These are phyloP conservation scores for Brienomyrus brachyistius DNA, from an alignment of 2,113 vertebrate species.

Conservation along the genomic window DNA sequence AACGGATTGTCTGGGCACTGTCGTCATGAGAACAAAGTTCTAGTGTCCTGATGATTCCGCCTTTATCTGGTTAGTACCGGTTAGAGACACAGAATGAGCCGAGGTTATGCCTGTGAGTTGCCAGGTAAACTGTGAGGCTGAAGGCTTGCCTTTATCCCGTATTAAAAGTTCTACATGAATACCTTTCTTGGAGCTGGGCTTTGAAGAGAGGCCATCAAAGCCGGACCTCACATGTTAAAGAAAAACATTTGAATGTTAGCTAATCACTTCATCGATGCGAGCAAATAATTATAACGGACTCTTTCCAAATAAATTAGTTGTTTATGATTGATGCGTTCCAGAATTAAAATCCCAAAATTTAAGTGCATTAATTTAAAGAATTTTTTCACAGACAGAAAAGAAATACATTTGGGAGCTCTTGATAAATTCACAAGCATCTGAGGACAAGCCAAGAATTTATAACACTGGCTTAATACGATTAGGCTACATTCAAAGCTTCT, in stretches of 20 bases:
- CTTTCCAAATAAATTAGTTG: neutral
- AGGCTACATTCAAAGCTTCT: neutral
- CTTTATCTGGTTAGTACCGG: neutral
- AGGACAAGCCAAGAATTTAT: slow-evolving; percentile 14
- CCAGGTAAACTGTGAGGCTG: neutral
- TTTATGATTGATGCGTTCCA: neutral
- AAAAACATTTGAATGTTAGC: neutral
- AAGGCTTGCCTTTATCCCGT: neutral
- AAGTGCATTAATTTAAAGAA: neutral
- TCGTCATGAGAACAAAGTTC: neutral
- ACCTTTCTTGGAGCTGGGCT: neutral
- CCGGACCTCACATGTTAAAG: neutral
- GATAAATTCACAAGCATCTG: slow-evolving; percentile 3
- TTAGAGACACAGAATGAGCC: neutral
- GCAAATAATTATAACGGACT: neutral
- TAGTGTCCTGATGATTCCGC: neutral
- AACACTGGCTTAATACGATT: slow-evolving; percentile 11
- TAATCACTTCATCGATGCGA: neutral
- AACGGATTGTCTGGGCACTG: neutral
- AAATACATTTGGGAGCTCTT: neutral
- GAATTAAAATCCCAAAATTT: neutral
- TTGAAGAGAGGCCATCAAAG: neutral
- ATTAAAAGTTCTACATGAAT: neutral
- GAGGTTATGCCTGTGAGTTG: neutral
- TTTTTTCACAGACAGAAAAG: neutral